Percentiles rank a stretch among this genome's conserved stretches.
phyloP scores from a whole-genome alignment of 2,797 vertebrate species.

The Sciurus vulgaris region DNA sequence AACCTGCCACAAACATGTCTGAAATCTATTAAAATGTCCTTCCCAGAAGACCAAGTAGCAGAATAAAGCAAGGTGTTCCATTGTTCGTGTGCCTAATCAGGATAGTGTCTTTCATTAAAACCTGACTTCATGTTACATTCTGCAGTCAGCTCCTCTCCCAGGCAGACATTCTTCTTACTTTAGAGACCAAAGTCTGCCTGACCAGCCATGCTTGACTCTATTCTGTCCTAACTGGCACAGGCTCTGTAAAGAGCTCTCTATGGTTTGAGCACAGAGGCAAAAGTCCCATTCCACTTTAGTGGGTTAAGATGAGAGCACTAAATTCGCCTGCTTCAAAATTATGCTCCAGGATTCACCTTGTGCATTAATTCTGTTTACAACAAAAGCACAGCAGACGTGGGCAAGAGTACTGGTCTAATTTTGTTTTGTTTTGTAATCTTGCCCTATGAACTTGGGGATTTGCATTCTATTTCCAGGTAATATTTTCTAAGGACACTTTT shows the following conservation, averaged over 20 bases:
- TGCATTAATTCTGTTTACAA: not conserved
- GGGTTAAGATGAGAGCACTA: constrained; percentile 23
- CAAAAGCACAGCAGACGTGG: not conserved
- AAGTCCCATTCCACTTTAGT: not conserved
- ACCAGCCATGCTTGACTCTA: not conserved
- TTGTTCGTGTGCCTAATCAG: not conserved
- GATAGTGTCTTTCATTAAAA: not conserved
- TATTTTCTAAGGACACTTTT: not conserved
- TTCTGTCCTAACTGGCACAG: not conserved
- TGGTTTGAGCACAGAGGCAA: constrained; percentile 1
- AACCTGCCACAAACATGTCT: not conserved
- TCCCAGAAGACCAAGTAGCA: not conserved
- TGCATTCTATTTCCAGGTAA: not conserved
- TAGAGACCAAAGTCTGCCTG: not conserved
- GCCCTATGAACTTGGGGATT: not conserved
- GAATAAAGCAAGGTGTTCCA: not conserved
- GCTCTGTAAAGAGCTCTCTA: constrained; percentile 48
- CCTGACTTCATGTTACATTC: not conserved
- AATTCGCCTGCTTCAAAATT: constrained; percentile 41
- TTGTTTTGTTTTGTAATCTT: constrained; percentile 45
- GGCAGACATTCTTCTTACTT: not conserved
- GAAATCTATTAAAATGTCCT: not conserved
- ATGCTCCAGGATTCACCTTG: not conserved
- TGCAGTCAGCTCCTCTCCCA: not conserved
- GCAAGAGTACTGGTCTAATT: not conserved